Conservation (phyloP, 2,113 vertebrate species). For the Mormoops blainvillei region DNA sequence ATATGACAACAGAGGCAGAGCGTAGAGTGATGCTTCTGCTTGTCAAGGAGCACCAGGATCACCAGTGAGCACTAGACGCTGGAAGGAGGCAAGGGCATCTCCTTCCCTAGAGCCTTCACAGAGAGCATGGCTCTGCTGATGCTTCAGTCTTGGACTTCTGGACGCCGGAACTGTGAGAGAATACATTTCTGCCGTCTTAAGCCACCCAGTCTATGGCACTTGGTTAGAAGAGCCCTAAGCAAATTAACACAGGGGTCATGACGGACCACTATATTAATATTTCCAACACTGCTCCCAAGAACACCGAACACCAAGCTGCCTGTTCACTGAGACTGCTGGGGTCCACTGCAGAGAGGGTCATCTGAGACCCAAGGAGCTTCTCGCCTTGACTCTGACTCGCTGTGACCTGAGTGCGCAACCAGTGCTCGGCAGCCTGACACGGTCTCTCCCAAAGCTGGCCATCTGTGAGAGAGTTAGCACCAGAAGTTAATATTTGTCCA, state of each 20-base stretch:
- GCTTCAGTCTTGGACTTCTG: neutral
- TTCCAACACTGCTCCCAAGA: neutral
- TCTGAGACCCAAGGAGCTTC: neutral
- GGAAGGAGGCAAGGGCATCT: neutral
- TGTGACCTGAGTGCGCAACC: neutral
- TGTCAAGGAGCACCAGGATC: neutral
- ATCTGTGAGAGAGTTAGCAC: neutral
- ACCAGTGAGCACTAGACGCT: neutral
- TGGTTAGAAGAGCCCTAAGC: neutral
- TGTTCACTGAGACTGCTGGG: accelerated
- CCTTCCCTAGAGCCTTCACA: neutral
- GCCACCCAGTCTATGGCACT: neutral
- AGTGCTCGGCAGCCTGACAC: neutral
- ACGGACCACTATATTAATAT: neutral
- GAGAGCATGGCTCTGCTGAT: neutral
- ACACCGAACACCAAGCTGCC: neutral
- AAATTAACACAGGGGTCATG: too few species aligned
- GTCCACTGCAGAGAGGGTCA: neutral
- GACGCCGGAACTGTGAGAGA: neutral
- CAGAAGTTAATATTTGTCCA: conserved; percentile 52
- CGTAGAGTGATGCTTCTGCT: accelerated
- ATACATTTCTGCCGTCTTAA: neutral
- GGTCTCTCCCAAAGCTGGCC: conserved; percentile 24
- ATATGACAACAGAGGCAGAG: neutral
- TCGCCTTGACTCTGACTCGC: neutral